phyloP scores from a whole-genome alignment of 2,797 vertebrate genomes.

The Acanthurus tractus region DNA sequence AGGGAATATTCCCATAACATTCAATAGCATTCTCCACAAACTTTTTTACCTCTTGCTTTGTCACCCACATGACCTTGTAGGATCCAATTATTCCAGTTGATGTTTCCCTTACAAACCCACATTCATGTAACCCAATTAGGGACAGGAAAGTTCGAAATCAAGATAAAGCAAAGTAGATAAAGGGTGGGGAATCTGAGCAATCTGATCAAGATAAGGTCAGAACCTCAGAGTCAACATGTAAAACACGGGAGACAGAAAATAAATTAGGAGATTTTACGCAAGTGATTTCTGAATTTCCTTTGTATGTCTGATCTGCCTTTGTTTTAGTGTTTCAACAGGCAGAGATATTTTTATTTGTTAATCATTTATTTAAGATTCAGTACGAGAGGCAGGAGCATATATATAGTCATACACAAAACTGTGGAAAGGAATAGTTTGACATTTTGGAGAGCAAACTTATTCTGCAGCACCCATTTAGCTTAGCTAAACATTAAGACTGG shows the following conservation, averaged over 20 bases:
- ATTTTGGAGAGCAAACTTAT: neutral
- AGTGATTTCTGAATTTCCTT: slow-evolving; percentile 42
- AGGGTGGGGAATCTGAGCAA: slow-evolving; percentile 20
- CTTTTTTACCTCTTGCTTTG: slow-evolving; percentile 11
- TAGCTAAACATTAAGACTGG: neutral
- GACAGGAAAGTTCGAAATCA: slow-evolving; percentile 49
- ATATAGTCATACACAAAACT: neutral
- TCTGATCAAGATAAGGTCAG: slow-evolving; percentile 51
- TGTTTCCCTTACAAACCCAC: slow-evolving; percentile 31
- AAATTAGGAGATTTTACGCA: slow-evolving; percentile 38
- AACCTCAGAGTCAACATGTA: slow-evolving; percentile 22
- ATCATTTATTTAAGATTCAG: slow-evolving; percentile 10
- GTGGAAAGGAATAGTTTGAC: too few relatives aligned
- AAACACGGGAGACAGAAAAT: slow-evolving; percentile 14
- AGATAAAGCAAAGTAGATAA: slow-evolving; percentile 41
- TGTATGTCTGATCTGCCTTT: slow-evolving; percentile 7
- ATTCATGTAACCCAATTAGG: slow-evolving; percentile 63
- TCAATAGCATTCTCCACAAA: slow-evolving; percentile 7
- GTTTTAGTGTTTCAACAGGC: slow-evolving; percentile 10
- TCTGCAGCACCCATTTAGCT: neutral
- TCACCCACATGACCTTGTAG: slow-evolving; percentile 57
- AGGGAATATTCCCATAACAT: too few relatives aligned
- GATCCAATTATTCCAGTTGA: slow-evolving; percentile 49
- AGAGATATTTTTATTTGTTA: slow-evolving; percentile 34
- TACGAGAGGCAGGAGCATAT: neutral